Percentiles rank a stretch among this genome's conserved stretches.
Conservation (phyloP, 92 coral and sea anemone species). For the Ricordea florida region DNA sequence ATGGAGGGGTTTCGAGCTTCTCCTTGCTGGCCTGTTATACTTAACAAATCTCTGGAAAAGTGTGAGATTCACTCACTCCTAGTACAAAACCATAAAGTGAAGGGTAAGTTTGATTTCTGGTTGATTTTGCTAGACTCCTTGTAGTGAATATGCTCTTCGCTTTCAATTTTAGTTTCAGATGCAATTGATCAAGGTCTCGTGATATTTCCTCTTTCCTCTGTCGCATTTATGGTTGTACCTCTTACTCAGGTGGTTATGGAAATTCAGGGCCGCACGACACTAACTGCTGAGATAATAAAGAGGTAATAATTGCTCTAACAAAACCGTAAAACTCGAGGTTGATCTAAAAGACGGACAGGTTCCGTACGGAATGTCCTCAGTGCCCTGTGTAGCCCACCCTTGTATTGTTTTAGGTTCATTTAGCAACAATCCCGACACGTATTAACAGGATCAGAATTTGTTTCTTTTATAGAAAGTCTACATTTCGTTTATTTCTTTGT, state of each 20-base stretch:
- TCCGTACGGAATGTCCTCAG: too few relatives aligned
- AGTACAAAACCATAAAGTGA: constrained; percentile 67
- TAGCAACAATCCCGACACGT: too few relatives aligned
- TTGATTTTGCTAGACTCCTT: background rate
- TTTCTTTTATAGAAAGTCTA: too few relatives aligned
- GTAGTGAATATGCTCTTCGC: background rate
- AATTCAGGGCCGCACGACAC: constrained; percentile 7
- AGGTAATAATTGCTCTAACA: constrained; percentile 68
- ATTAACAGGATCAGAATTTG: too few relatives aligned
- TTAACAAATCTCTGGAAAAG: constrained; percentile 70
- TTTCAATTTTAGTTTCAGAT: constrained; percentile 61
- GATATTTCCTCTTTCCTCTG: constrained; percentile 95
- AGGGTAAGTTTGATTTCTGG: constrained; percentile 46
- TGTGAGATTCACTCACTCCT: constrained; percentile 76
- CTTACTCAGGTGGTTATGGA: constrained; percentile 40
- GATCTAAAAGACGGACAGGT: too few relatives aligned
- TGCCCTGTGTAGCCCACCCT: too few relatives aligned
- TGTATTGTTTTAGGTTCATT: too few relatives aligned
- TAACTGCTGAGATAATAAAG: constrained; percentile 62
- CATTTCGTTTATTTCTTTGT: too few relatives aligned
- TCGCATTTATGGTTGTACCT: constrained; percentile 81
- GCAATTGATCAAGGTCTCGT: constrained; percentile 80
- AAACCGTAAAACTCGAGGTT: too few relatives aligned
- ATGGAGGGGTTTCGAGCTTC: background rate
- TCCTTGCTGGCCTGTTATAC: constrained; percentile 78